Conservation (phyloP, 2,888 invertebrate genomes). For the Erannis defoliaria region DNA sequence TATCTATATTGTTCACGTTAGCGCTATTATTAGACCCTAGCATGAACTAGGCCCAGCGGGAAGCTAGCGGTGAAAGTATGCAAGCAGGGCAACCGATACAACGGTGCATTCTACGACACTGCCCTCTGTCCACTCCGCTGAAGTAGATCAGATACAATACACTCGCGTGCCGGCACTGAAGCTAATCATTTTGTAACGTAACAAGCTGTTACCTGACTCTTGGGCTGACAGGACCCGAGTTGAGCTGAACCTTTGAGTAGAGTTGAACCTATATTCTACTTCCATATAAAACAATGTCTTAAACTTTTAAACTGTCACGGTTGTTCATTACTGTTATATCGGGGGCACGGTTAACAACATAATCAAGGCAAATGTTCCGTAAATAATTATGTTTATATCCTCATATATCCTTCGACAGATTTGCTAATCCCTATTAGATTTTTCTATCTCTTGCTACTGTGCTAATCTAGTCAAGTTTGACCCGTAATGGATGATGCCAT, state of each 20-base stretch:
- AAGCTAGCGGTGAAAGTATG: constrained; percentile 81
- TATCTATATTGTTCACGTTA: neutral
- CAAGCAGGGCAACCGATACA: constrained; percentile 73
- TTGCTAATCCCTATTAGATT: no score
- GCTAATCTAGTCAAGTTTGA: no score
- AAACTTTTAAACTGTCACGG: no score
- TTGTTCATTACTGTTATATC: no score
- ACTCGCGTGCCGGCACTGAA: constrained; percentile 16
- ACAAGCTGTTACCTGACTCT: constrained; percentile 8
- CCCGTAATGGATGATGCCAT: no score
- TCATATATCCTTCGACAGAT: no score
- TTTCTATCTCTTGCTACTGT: no score
- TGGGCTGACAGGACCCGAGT: neutral
- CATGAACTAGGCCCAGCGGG: constrained; percentile 63
- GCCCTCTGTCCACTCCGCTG: constrained; percentile 73
- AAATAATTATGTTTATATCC: no score
- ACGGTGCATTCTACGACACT: constrained; percentile 75
- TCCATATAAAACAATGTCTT: no score
- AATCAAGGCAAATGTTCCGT: no score
- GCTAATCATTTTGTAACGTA: constrained; percentile 23
- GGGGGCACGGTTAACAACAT: no score
- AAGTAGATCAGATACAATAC: constrained; percentile 39
- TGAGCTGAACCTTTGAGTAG: neutral
- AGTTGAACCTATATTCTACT: no score
- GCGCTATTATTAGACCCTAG: constrained; percentile 47